phyloP scores from a whole-genome alignment of 2,113 vertebrate genomes.

The Triplophysa tibetana region DNA sequence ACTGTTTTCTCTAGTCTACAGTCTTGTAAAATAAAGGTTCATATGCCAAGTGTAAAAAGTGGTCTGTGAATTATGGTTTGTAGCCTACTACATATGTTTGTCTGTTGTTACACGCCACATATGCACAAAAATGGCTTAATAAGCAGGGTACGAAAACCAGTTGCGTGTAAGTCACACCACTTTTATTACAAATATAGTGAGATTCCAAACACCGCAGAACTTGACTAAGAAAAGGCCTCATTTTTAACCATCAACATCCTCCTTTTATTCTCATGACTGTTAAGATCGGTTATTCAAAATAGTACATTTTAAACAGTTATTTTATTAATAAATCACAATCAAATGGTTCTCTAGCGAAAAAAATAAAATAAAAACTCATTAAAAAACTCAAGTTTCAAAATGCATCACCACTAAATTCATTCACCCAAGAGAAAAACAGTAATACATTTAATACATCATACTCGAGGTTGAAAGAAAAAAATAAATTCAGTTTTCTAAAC shows the following conservation, averaged over 20 bases:
- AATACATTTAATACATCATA: slow-evolving; percentile 63
- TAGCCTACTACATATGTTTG: background rate
- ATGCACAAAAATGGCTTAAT: background rate
- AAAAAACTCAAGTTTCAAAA: slow-evolving; percentile 71
- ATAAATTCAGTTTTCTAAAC: slow-evolving; percentile 53
- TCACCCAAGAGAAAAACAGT: slow-evolving; percentile 52
- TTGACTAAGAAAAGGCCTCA: slow-evolving; percentile 64
- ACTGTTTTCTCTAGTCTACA: background rate
- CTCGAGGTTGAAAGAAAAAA: slow-evolving; percentile 44
- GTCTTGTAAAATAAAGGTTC: background rate
- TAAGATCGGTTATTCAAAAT: slow-evolving; percentile 66
- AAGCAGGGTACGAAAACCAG: background rate
- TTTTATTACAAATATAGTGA: slow-evolving; percentile 80
- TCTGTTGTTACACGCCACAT: background rate
- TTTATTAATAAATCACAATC: slow-evolving; percentile 62
- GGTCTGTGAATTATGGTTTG: background rate
- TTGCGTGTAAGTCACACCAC: slow-evolving; percentile 62
- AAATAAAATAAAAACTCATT: slow-evolving; percentile 53
- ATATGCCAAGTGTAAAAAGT: background rate
- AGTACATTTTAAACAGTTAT: slow-evolving; percentile 69
- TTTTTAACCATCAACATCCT: slow-evolving; percentile 41
- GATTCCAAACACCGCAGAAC: slow-evolving; percentile 75
- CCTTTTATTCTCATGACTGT: slow-evolving; percentile 41
- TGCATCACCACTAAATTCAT: slow-evolving; percentile 58
- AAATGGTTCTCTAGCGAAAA: slow-evolving; percentile 63